A percentile compares a stretch with the other conserved stretches of the same genome.
These are phyloP conservation scores for Trilocha varians DNA, from an alignment of 2,888 invertebrate species.

Conservation along the genomic window DNA sequence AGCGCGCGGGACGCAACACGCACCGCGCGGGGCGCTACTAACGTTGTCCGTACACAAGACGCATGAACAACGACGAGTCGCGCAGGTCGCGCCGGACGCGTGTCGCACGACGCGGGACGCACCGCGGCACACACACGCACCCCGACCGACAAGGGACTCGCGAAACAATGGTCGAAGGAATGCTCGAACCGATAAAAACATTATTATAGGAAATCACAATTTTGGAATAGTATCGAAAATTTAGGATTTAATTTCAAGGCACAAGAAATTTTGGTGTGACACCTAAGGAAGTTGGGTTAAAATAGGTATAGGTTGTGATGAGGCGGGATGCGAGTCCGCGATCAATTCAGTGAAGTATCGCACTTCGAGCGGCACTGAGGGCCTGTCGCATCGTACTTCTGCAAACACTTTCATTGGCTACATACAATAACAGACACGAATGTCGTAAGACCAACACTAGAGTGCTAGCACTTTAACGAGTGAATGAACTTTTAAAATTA, in stretches of 20 bases:
- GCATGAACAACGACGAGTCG: no score
- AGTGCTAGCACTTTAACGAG: conserved; percentile 72
- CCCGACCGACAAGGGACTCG: conserved; percentile 17
- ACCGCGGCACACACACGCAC: conserved; percentile 1
- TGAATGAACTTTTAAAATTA: conserved; percentile 65
- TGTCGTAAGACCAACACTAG: conserved; percentile 65
- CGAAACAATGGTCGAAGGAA: conserved; percentile 16
- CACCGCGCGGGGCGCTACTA: no score
- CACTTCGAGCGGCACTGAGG: conserved; percentile 36
- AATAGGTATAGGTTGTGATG: conserved; percentile 12
- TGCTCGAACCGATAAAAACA: conserved; percentile 18
- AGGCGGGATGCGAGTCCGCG: conserved; percentile 32
- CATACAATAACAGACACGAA: background rate
- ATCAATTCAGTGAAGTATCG: conserved; percentile 35
- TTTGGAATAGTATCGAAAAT: conserved; percentile 30
- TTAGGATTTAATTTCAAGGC: conserved; percentile 51
- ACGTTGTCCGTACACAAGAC: no score
- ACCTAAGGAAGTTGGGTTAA: conserved; percentile 14
- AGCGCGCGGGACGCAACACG: background rate
- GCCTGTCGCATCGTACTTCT: conserved; percentile 7
- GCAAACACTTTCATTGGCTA: background rate
- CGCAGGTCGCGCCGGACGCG: no score
- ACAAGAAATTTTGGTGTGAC: conserved; percentile 57
- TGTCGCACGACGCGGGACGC: conserved; percentile 1
- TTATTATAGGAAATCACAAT: conserved; percentile 25